Evolutionary conservation across 2,797 vertebrate genomes (phyloP), one percentile per base, ranked within the genome.

Genomic region (Ceryle rudis): DNA sequence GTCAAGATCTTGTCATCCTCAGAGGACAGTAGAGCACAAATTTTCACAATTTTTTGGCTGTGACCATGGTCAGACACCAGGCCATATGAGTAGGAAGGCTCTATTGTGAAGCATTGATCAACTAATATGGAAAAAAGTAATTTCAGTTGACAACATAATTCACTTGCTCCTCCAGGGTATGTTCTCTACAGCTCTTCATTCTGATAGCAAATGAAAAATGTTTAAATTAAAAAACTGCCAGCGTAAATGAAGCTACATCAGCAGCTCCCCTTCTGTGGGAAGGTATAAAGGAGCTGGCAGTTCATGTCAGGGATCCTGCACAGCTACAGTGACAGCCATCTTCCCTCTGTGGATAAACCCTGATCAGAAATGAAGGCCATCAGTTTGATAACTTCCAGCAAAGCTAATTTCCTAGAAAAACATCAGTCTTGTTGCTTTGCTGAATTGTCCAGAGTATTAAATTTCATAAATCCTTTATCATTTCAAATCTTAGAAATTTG

Each of bases 231-330:
- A 37, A 23, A 42, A 44, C 31, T 5, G 25, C 19, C 25, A 60
- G 25, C 0, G 1, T 6, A 74, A 60, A 65, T 41, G 31, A 64
- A 74, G 29, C n/a, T 4, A 1, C n/a, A 37, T 66, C 3, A 0
- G 46, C 37, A 78, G 22, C 41, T 67, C 8, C 17, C 23, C 11
- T 66, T 47, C 51, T 39, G 21, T 28, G 15, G 35, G 54, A 33
- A 55, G 28, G 51, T 55, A 20, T 6, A 39, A 52, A 64, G 21
- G 33, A 67, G 25, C 58, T 49, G 39, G 39, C 9, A 25, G 73
- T 5, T 64, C 25, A 6, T 2, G 5, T 54, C 39, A 29, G 29
- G 26, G 23, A 77, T 47, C 35, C 46, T 71, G 41, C 37, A 54
- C n/a, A 41, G 19, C 39, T 19, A 17, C 47, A 23, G 29, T 10